Percentiles rank a stretch among this genome's conserved stretches.
phyloP scores from a whole-genome alignment of 2,888 invertebrate species.

The Drosophila ustulata region DNA sequence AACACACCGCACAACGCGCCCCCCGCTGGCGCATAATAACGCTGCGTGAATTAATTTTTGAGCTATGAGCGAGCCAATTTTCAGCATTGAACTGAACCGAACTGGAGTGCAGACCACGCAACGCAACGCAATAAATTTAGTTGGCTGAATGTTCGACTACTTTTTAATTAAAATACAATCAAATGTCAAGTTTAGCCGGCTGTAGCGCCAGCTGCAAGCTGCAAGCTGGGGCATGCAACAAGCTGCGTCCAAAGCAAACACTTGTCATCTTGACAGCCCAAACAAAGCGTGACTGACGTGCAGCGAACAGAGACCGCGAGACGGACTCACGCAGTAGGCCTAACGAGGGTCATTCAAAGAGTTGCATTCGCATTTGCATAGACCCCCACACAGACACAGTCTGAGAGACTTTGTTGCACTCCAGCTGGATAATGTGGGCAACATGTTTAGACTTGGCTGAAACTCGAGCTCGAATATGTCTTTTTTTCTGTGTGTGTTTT shows the following conservation, averaged over 20 bases:
- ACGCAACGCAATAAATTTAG: slow-evolving; percentile 69
- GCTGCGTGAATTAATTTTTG: slow-evolving; percentile 77
- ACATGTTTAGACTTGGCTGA: slow-evolving; percentile 54
- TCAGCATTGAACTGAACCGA: slow-evolving; percentile 29
- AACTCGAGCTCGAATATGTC: slow-evolving; percentile 74
- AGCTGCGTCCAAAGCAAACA: slow-evolving; percentile 68
- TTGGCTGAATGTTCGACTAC: slow-evolving; percentile 53
- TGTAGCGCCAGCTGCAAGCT: slow-evolving; percentile 68
- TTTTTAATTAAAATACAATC: slow-evolving; percentile 81
- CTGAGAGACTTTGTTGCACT: slow-evolving; percentile 26
- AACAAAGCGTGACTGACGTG: slow-evolving; percentile 80
- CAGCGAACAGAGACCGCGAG: slow-evolving; percentile 22
- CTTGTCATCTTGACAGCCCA: slow-evolving; percentile 81
- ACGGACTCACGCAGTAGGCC: slow-evolving; percentile 55
- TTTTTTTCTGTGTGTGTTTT: slow-evolving; percentile 35
- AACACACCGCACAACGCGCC: not conserved
- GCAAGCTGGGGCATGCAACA: slow-evolving; percentile 34
- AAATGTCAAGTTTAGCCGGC: slow-evolving; percentile 79
- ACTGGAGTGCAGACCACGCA: slow-evolving; percentile 57
- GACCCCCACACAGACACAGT: slow-evolving; percentile 59
- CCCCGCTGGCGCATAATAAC: slow-evolving; percentile 42
- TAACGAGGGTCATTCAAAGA: slow-evolving; percentile 79
- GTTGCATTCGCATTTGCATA: slow-evolving; percentile 69
- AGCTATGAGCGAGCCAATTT: slow-evolving; percentile 60
- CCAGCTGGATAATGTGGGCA: slow-evolving; percentile 69